Conservation (phyloP, 2,797 vertebrate species). For the Pipistrellus pygmaeus region DNA sequence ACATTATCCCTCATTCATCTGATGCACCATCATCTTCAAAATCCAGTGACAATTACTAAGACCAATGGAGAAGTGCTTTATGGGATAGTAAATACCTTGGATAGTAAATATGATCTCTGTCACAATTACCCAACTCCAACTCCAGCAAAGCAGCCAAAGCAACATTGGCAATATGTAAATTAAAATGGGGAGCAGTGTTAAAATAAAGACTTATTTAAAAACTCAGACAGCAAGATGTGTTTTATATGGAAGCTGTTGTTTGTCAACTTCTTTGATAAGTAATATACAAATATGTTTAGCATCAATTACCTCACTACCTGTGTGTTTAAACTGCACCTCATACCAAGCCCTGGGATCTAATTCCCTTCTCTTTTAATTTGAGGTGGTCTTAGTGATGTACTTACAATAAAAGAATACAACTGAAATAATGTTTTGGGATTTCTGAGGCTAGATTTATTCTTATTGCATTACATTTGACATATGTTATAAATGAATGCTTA, state of each 20-base stretch:
- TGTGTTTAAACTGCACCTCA: not conserved
- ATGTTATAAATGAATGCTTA: not conserved
- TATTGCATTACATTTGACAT: not conserved
- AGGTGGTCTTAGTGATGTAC: not conserved
- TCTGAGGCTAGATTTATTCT: not conserved
- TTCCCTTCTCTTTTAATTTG: not conserved
- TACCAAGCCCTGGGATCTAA: not conserved
- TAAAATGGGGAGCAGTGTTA: not conserved
- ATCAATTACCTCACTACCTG: not conserved
- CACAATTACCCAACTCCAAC: not conserved
- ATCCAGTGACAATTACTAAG: not conserved
- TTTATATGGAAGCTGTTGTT: not conserved
- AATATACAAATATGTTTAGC: not conserved
- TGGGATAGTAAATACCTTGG: not conserved
- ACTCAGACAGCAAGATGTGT: not conserved
- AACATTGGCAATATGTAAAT: not conserved
- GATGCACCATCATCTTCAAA: not conserved
- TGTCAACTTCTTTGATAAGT: not conserved
- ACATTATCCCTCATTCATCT: not conserved
- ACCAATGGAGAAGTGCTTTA: not conserved
- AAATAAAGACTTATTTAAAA: not conserved
- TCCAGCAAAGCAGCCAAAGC: not conserved
- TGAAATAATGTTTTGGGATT: not conserved
- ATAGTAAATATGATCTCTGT: not conserved
- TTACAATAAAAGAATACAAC: not conserved